Evolutionary conservation across 2,888 invertebrate genomes (phyloP).

Genomic region (Drosophila picticornis): DNA sequence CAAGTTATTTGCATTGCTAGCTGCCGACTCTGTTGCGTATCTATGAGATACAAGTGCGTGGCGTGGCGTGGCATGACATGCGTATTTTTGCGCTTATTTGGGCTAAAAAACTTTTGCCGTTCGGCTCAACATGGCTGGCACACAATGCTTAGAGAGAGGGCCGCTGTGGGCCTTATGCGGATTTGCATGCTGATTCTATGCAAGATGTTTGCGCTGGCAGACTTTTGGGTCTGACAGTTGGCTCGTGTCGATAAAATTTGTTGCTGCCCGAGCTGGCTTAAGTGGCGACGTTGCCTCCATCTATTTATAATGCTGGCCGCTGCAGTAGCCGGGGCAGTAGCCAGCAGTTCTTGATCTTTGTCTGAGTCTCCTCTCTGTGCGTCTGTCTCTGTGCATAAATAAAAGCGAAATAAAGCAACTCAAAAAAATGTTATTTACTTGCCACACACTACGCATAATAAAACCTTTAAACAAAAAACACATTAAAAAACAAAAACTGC

Average conservation of each 20-base stretch:
- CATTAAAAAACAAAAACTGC: constrained; percentile 5
- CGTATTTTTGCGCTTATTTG: constrained; percentile 77
- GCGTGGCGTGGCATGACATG: constrained; percentile 48
- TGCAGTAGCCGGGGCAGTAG: constrained; percentile 53
- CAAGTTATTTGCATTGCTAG: constrained; percentile 76
- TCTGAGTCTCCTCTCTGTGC: constrained; percentile 43
- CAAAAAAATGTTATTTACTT: constrained; percentile 32
- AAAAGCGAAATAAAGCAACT: constrained; percentile 52
- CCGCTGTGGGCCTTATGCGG: constrained; percentile 21
- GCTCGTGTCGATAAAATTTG: constrained; percentile 79
- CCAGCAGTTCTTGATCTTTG: constrained; percentile 52
- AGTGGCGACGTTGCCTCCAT: constrained; percentile 60
- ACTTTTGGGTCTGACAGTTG: constrained; percentile 68
- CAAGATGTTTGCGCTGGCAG: constrained; percentile 29
- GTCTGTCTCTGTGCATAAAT: constrained; percentile 56
- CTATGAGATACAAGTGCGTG: constrained; percentile 60
- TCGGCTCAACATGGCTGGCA: constrained; percentile 74
- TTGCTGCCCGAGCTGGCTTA: constrained; percentile 64
- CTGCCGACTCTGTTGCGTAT: constrained; percentile 43
- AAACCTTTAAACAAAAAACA: constrained; percentile 38
- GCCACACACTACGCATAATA: constrained; percentile 22
- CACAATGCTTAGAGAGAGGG: constrained; percentile 69
- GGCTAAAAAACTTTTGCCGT: constrained; percentile 73
- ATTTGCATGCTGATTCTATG: constrained; percentile 48
- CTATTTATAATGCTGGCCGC: constrained; percentile 65